Percentiles rank a stretch among this genome's conserved stretches.
Evolutionary conservation across 1,140 invertebrate genomes (phyloP).

Genomic region (Megalopta genalis): DNA sequence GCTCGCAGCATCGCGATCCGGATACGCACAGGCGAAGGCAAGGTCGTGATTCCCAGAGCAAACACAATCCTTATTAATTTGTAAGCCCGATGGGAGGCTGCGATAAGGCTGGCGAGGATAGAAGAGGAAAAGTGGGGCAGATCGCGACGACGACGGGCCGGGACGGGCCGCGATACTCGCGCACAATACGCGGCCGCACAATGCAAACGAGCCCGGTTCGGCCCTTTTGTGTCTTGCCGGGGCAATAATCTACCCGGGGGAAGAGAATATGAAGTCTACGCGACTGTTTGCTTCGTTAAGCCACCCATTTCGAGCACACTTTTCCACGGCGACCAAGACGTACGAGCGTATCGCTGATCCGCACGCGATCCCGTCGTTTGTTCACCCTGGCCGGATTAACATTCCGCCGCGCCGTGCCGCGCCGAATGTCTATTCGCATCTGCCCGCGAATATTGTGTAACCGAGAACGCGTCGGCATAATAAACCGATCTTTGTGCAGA

Average conservation of each 20-base stretch:
- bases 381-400: background rate
- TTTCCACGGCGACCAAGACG: background rate
- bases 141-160: background rate
- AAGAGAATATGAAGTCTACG: slow-evolving; percentile 17
- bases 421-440: background rate
- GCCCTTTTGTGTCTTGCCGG: slow-evolving; percentile 18
- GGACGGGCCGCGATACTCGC: background rate
- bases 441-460: background rate
- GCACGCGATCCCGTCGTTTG: slow-evolving; percentile 18
- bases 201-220: slow-evolving; percentile 31
- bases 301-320: background rate
- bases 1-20: background rate
- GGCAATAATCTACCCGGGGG: slow-evolving; percentile 14
- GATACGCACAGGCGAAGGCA: background rate
- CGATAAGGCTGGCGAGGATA: background rate
- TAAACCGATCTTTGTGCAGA: background rate
- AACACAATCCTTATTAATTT: slow-evolving; percentile 24
- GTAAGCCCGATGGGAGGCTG: background rate
- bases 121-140: slow-evolving; percentile 8
- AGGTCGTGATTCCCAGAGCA: slow-evolving; percentile 16
- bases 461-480: background rate
- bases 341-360: background rate
- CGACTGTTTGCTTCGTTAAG: background rate
- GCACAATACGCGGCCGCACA: slow-evolving; percentile 12
- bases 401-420: background rate